phyloP scores from a whole-genome alignment of 1,140 invertebrate genomes.

The Trichonephila clavipes region DNA sequence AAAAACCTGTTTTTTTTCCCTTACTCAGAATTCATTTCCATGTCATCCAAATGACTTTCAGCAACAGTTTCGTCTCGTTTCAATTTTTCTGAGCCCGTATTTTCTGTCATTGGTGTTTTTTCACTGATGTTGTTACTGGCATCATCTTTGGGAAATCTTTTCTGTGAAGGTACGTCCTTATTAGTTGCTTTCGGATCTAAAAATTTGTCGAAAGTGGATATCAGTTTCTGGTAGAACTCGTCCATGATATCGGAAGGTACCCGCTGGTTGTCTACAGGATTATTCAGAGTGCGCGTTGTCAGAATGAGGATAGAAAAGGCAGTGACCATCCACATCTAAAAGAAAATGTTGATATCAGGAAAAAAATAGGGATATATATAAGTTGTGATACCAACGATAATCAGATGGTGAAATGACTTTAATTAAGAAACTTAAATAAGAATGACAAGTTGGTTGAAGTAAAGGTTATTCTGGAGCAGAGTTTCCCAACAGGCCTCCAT shows the following conservation, averaged over 20 bases:
- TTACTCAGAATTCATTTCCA: not conserved
- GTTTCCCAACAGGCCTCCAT: no score
- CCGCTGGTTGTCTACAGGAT: not conserved
- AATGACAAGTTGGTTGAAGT: no score
- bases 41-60: not conserved
- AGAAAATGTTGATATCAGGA: not conserved
- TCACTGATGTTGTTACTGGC: not conserved
- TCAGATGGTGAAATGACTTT: no score
- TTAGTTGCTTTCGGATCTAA: not conserved
- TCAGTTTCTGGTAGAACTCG: not conserved
- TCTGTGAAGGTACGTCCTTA: no score
- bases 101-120: not conserved
- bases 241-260: not conserved
- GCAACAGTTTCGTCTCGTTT: not conserved
- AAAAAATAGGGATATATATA: no score
- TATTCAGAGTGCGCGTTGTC: not conserved
- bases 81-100: not conserved
- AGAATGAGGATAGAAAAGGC: not conserved
- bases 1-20: no score
- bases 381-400: no score
- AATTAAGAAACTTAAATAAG: no score
- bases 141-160: not conserved
- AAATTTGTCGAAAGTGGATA: not conserved
- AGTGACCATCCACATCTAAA: constrained; percentile 52
- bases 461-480: no score